Percentiles rank a stretch among this genome's conserved stretches.
These are phyloP conservation scores for Carposina sasakii DNA, from an alignment of 1,140 invertebrate species.

Conservation along the genomic window DNA sequence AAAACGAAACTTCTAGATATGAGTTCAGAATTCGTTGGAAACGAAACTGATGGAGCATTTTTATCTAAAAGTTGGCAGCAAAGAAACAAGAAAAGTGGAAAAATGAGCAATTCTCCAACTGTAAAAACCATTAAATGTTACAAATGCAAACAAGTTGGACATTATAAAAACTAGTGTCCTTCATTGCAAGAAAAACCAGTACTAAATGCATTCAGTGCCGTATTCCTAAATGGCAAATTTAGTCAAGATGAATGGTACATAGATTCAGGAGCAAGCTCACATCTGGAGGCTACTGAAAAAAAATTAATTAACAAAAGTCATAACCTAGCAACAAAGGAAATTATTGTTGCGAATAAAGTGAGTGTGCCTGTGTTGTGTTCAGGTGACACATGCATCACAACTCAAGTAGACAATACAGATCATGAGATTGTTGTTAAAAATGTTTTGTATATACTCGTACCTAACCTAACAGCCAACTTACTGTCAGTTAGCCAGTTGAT, in stretches of 20 bases:
- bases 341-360: constrained; percentile 4
- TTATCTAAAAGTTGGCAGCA: neutral
- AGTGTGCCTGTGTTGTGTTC: too few species aligned
- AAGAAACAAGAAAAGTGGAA: too few species aligned
- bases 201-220: constrained; percentile 1
- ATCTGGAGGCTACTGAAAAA: neutral
- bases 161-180: constrained; percentile 3
- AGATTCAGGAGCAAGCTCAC: constrained; percentile 1
- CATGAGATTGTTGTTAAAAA: too few species aligned
- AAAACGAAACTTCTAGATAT: neutral
- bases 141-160: constrained; percentile 1
- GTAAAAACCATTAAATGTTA: constrained; percentile 4
- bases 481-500: too few species aligned
- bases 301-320: neutral
- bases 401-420: too few species aligned
- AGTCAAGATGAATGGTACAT: constrained; percentile 5
- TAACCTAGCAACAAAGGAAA: neutral
- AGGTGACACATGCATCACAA: too few species aligned
- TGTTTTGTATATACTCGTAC: too few species aligned
- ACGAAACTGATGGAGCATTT: neutral
- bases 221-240: constrained; percentile 1
- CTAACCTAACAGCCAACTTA: too few species aligned
- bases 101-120: too few species aligned
- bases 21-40: neutral
- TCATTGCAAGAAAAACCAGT: neutral